A percentile compares a stretch with the other conserved stretches of the same genome.
Evolutionary conservation across 2,888 invertebrate genomes (phyloP).

Genomic region (Scelioninae gen. 1): DNA sequence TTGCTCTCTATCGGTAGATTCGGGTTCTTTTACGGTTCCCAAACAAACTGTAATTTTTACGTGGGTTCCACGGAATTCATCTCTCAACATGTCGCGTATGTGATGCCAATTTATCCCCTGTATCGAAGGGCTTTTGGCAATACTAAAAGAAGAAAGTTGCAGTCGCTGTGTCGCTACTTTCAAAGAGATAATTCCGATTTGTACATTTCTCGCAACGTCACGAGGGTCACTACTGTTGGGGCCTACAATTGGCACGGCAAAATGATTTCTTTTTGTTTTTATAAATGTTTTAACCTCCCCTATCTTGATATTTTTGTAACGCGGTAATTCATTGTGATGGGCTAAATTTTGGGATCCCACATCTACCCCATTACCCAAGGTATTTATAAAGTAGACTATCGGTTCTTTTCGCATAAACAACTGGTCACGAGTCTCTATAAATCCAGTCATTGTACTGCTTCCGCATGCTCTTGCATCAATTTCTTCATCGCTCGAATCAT

Average conservation of each 20-base stretch:
- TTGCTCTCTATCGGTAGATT: slow-evolving; percentile 1
- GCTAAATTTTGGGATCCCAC: background rate
- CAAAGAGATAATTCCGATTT: background rate
- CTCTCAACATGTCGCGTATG: background rate
- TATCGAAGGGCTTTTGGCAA: background rate
- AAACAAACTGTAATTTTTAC: slow-evolving; percentile 14
- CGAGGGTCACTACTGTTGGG: background rate
- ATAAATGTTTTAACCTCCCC: background rate
- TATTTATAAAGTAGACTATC: background rate
- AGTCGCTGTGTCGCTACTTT: background rate
- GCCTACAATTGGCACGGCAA: background rate
- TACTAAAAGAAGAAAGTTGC: slow-evolving; percentile 1
- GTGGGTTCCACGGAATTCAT: background rate
- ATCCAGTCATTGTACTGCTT: background rate
- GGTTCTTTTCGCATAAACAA: background rate
- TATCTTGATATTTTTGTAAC: background rate
- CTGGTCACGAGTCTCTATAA: background rate
- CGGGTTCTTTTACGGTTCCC: slow-evolving; percentile 12
- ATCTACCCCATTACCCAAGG: background rate
- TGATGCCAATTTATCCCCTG: slow-evolving; percentile 17
- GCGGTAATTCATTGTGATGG: background rate
- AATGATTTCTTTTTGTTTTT: background rate
- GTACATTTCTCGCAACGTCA: background rate
- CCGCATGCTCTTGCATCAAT: background rate
- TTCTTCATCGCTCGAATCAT: background rate